A percentile compares a stretch with the other conserved stretches of the same genome.
Evolutionary conservation across 2,888 invertebrate genomes (phyloP).

Genomic region (Muschampia plurimacula): DNA sequence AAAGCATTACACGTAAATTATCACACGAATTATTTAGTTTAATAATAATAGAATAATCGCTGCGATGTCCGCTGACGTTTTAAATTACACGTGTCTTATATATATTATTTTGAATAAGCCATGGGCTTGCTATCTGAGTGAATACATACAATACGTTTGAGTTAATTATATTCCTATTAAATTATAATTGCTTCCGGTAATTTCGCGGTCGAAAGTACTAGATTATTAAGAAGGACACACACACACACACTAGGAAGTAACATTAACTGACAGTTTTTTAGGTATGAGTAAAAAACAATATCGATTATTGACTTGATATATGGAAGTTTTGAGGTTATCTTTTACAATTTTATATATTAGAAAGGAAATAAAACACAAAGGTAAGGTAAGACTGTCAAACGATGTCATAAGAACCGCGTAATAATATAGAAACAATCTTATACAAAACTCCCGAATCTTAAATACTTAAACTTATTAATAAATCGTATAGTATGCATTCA

Average conservation of each 20-base stretch:
- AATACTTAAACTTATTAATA: constrained; percentile 13
- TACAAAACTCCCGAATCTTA: constrained; percentile 4
- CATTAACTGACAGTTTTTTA: not conserved
- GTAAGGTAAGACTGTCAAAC: not conserved
- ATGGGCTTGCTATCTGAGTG: constrained; percentile 24
- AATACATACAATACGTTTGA: constrained; percentile 25
- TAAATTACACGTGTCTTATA: constrained; percentile 37
- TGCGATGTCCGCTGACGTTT: constrained; percentile 42
- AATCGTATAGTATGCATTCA: constrained; percentile 24
- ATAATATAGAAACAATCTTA: not conserved
- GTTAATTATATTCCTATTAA: constrained; percentile 5
- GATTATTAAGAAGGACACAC: not conserved
- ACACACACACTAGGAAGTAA: not conserved
- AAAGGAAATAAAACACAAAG: not conserved
- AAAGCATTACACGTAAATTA: constrained; percentile 26
- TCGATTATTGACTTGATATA: not conserved
- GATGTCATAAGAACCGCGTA: not conserved
- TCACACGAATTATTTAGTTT: constrained; percentile 37
- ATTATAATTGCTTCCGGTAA: constrained; percentile 5
- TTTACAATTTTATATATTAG: not conserved
- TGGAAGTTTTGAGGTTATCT: too few relatives aligned
- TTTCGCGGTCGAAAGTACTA: not conserved
- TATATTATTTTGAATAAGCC: constrained; percentile 37
- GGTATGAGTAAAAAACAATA: not conserved
- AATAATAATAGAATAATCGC: constrained; percentile 34